Evolutionary conservation across 2,797 vertebrate species (phyloP).

Genomic region (Todus mexicanus): DNA sequence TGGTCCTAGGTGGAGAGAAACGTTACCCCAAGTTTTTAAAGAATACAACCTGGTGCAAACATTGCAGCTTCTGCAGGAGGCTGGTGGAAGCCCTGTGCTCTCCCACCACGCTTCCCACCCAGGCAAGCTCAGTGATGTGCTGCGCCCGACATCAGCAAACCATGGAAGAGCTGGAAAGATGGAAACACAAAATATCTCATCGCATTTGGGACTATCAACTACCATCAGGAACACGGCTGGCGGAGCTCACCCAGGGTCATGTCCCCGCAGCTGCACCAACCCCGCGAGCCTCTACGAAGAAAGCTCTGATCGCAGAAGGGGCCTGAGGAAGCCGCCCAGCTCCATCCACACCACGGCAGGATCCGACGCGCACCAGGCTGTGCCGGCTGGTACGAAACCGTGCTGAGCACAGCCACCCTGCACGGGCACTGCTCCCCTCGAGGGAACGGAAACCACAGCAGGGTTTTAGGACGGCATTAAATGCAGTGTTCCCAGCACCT

Average conservation of each 20-base stretch:
- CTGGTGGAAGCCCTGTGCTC: neutral
- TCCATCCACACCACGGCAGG: neutral
- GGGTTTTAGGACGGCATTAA: neutral
- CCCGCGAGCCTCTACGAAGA: neutral
- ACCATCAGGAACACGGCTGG: neutral
- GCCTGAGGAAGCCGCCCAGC: neutral
- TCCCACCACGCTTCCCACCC: neutral
- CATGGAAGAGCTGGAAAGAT: neutral
- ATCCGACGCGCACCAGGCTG: neutral
- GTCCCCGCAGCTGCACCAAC: neutral
- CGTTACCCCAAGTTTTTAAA: accelerated
- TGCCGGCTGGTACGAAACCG: neutral
- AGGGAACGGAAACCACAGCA: neutral
- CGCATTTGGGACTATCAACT: neutral
- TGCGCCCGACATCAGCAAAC: neutral
- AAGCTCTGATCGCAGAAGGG: neutral
- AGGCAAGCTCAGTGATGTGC: neutral
- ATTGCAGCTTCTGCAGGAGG: neutral
- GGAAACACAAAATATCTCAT: neutral
- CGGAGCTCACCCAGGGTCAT: accelerated
- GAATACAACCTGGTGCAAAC: neutral
- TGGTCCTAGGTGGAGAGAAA: neutral
- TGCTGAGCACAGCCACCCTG: neutral
- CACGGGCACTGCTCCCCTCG: neutral
- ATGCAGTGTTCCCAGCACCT: neutral